phyloP scores from a whole-genome alignment of 2,797 vertebrate species.

The Lateolabrax maculatus region DNA sequence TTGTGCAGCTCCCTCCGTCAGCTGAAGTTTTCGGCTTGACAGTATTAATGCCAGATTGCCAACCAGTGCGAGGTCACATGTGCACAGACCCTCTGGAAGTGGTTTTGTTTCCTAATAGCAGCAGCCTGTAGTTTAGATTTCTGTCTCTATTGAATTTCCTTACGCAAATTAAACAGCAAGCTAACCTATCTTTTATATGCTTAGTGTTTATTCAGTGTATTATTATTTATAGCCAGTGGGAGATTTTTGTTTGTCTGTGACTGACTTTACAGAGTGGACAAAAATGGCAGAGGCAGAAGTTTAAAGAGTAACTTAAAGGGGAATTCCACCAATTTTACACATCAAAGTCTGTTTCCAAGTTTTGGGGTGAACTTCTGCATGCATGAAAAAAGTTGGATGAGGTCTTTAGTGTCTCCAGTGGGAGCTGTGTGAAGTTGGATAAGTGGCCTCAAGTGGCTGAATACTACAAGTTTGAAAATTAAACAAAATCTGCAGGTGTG shows the following conservation, averaged over 20 bases:
- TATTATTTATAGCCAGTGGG: not conserved
- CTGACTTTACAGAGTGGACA: not conserved
- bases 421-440: not conserved
- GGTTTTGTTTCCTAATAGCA: slow-evolving; percentile 15
- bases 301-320: not conserved
- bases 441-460: not conserved
- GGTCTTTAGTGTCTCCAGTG: no score
- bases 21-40: slow-evolving; percentile 23
- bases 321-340: not conserved
- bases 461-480: not conserved
- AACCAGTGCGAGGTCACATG: slow-evolving; percentile 18
- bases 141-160: not conserved
- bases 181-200: not conserved
- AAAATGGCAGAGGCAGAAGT: not conserved
- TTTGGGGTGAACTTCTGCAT: not conserved
- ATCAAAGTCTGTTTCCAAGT: not conserved
- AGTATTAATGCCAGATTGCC: slow-evolving; percentile 34
- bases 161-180: not conserved
- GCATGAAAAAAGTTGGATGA: not conserved
- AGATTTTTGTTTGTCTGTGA: not conserved
- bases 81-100: slow-evolving; percentile 13
- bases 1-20: not conserved
- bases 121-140: slow-evolving; percentile 2
- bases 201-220: not conserved
- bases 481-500: not conserved